Conservation (phyloP, 2,797 vertebrate species). For the Melanotaenia boesemani region DNA sequence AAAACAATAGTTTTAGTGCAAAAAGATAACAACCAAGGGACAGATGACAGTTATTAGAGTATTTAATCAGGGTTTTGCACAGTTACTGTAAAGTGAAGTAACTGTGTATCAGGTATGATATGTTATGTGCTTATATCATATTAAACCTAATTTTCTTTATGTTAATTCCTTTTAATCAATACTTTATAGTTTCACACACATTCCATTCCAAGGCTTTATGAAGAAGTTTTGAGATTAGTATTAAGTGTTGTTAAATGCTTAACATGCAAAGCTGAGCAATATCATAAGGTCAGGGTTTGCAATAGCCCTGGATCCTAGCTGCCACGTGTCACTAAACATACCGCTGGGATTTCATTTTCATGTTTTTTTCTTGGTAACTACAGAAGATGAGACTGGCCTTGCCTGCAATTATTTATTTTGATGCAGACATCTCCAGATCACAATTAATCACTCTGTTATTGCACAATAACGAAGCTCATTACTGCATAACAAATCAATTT, state of each 20-base stretch:
- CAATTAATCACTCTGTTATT: no score
- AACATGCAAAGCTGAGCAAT: background rate
- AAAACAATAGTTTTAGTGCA: no score
- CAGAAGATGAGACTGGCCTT: no score
- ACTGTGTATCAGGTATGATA: no score
- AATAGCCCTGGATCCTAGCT: background rate
- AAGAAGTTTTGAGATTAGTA: background rate
- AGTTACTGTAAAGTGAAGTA: no score
- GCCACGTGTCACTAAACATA: background rate
- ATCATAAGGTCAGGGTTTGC: background rate
- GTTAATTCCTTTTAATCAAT: background rate
- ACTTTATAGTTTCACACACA: background rate
- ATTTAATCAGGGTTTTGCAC: no score
- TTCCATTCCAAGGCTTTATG: background rate
- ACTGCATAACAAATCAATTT: no score
- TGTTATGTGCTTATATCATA: background rate
- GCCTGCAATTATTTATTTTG: no score
- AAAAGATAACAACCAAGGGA: no score
- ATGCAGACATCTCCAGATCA: no score
- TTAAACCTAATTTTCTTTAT: background rate
- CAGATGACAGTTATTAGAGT: no score
- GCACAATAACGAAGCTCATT: no score
- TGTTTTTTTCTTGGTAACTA: background rate
- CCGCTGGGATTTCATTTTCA: background rate
- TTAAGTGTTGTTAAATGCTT: background rate